phyloP scores from a whole-genome alignment of 2,113 vertebrate species.

The Opisthocomus hoazin region DNA sequence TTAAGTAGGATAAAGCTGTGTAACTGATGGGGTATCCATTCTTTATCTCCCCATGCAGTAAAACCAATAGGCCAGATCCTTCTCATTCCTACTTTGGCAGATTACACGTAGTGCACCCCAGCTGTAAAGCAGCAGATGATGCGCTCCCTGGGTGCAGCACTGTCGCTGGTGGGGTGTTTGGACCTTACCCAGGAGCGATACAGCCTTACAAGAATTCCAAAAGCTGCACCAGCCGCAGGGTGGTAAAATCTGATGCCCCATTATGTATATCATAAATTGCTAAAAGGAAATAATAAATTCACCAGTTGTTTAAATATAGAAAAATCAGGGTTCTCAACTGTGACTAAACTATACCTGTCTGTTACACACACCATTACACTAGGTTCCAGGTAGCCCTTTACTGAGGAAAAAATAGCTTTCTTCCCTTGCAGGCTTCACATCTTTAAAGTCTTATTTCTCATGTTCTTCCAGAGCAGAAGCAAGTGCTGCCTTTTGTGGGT shows the following conservation, averaged over 20 bases:
- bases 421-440: background rate
- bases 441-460: background rate
- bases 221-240: background rate
- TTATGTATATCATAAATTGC: background rate
- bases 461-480: background rate
- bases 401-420: background rate
- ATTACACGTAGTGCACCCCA: no score
- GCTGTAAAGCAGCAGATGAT: background rate
- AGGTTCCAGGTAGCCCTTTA: background rate
- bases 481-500: background rate
- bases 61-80: background rate
- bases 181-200: background rate
- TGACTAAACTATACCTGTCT: background rate
- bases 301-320: background rate
- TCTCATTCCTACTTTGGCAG: background rate
- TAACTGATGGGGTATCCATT: background rate
- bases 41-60: background rate
- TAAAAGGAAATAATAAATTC: background rate
- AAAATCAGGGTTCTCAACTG: background rate
- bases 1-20: background rate
- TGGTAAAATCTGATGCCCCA: background rate
- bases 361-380: background rate
- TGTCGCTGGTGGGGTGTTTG: background rate
- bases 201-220: background rate
- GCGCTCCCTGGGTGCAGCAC: accelerated